phyloP scores from a whole-genome alignment of 2,113 vertebrate genomes.

The Tonatia bakeri region DNA sequence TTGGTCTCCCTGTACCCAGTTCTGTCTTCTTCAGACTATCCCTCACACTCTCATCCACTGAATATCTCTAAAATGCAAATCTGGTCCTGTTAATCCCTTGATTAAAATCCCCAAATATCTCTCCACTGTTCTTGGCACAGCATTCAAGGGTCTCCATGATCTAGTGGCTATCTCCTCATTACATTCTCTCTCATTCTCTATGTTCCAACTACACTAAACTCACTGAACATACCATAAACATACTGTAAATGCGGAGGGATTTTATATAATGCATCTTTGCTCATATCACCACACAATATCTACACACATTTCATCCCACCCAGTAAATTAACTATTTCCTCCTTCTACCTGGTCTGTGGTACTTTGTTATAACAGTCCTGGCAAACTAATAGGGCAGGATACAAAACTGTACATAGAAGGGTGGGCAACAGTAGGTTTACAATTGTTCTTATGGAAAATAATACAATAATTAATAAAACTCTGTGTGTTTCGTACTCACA shows the following conservation, averaged over 20 bases:
- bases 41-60: neutral
- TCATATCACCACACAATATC: neutral
- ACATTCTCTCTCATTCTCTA: neutral
- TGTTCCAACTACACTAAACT: neutral
- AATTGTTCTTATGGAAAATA: neutral
- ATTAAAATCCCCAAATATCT: constrained; percentile 5
- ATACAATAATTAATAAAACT: neutral
- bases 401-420: neutral
- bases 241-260: neutral
- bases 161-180: neutral
- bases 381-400: neutral
- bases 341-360: neutral
- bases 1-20: neutral
- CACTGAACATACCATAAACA: neutral
- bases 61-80: constrained; percentile 15
- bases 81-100: neutral
- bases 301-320: neutral
- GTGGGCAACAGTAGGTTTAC: neutral
- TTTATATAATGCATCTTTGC: neutral
- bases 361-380: neutral
- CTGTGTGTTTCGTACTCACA: neutral
- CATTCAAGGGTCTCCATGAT: neutral
- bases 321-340: neutral
- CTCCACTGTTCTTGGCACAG: neutral
- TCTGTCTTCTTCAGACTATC: constrained; percentile 6